Base-by-base conservation (phyloP, 2,113 vertebrate genomes). In the Apeltes quadracus region DNA sequence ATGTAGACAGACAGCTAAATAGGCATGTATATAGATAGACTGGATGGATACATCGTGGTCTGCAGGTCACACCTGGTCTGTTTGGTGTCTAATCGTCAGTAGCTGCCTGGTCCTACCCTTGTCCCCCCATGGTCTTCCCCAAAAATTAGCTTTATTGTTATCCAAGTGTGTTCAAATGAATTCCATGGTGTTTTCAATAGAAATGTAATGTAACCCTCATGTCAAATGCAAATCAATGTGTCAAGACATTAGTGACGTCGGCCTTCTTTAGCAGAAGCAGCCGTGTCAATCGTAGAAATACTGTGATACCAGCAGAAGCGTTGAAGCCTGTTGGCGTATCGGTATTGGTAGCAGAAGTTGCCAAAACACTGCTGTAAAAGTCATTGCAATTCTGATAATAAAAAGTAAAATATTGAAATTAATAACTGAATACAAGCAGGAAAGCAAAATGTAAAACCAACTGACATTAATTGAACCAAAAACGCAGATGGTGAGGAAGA, bases 71-170 rank as follows among this genome's bases (percentile, higher is more conserved):
- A 88, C 87, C 88, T 88, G 84, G 82, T 89, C 84, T 88, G 83
- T 86, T 87, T 84, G 78, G 72, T 83, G 84, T 89, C 82, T 90
- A 91, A 92, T 91, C 89, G 91, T 88, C 83, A 82, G 77, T 65
- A 83, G 81, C 79, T 89, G 84, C 75, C 29, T 29, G 32, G 32
- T 34, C 3, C 32, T 34, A 3, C 3, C 32, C 32, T 34, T 5
- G 32, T 34, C 3, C 32, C 32, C 32, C 32, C 4, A 5, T 7
- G 32, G 32, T 34, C 32, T 7, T 7, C 32, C 32, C 32, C 1
- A 32, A n/a, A n/a, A n/a, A n/a, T n/a, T n/a, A n/a, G 23, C 27
- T 53, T 16, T 29, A 18, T 48, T n/a, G 34, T 23, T 32, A 18
- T 55, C 16, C 3, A 27, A 5, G 15, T 61, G 34, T 50, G 23